phyloP scores from a whole-genome alignment of 2,888 invertebrate species.

The Trissolcus brochymenae region DNA sequence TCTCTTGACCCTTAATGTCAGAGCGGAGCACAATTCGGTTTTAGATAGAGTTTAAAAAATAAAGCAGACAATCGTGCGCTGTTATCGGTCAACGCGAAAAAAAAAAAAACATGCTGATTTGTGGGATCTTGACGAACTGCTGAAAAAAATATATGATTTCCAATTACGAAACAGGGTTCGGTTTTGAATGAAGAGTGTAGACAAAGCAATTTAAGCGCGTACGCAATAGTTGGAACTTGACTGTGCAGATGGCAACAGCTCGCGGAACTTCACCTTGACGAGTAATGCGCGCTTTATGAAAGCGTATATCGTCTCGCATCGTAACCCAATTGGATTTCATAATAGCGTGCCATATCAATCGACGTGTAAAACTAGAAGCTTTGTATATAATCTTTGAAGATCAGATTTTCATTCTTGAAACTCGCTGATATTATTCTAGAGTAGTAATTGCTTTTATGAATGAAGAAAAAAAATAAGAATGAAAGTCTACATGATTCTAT shows the following conservation, averaged over 20 bases:
- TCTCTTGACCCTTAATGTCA: conserved; percentile 41
- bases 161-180: neutral
- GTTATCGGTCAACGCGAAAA: conserved; percentile 16
- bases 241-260: conserved; percentile 71
- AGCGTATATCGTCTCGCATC: conserved; percentile 39
- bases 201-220: conserved; percentile 28
- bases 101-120: conserved; percentile 39
- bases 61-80: conserved; percentile 24
- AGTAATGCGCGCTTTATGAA: conserved; percentile 38
- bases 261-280: conserved; percentile 59
- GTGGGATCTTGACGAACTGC: conserved; percentile 41
- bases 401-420: conserved; percentile 35
- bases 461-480: too few species aligned
- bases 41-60: conserved; percentile 33
- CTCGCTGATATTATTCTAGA: conserved; percentile 1
- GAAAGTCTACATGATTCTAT: too few species aligned
- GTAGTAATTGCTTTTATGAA: too few species aligned
- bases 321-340: conserved; percentile 55
- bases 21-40: conserved; percentile 32
- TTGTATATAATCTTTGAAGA: conserved; percentile 17
- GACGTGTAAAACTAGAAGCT: conserved; percentile 40
- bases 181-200: conserved; percentile 11
- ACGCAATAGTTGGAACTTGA: conserved; percentile 22
- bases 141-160: conserved; percentile 33
- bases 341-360: conserved; percentile 40